Conservation (phyloP, 64 coral and sea anemone genomes). For the Montipora cactus region DNA sequence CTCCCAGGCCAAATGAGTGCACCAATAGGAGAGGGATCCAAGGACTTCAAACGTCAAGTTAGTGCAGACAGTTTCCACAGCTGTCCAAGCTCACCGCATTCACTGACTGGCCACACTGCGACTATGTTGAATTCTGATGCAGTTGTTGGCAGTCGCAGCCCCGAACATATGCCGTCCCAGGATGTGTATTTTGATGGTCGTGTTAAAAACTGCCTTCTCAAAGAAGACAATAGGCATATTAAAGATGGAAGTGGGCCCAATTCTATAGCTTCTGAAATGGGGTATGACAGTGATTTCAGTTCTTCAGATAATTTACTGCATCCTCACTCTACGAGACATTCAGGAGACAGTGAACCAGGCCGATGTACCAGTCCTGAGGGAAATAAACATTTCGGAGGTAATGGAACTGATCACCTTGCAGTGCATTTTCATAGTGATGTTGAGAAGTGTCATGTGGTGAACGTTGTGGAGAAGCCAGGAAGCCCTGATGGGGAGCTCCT, state of each 20-base stretch:
- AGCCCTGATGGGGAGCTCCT: constrained; percentile 53
- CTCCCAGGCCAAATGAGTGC: constrained; percentile 45
- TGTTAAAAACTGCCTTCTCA: not conserved
- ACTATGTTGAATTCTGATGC: not conserved
- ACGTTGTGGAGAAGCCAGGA: constrained; percentile 40
- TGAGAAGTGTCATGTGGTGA: constrained; percentile 63
- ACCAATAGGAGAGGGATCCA: constrained; percentile 13
- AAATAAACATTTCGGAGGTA: constrained; percentile 13
- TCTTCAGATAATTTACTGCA: not conserved
- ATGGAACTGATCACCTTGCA: constrained; percentile 45
- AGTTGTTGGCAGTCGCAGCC: not conserved
- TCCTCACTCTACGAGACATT: constrained; percentile 12
- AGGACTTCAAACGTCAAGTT: not conserved
- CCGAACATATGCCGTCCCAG: not conserved
- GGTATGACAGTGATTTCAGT: not conserved
- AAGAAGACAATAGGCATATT: not conserved
- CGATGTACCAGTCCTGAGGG: not conserved
- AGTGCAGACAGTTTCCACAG: constrained; percentile 80
- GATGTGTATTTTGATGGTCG: not conserved
- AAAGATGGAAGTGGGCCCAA: not conserved
- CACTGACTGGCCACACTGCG: not conserved
- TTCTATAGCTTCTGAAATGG: not conserved
- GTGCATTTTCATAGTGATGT: constrained; percentile 58
- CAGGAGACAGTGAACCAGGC: constrained; percentile 9
- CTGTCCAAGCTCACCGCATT: constrained; percentile 60